phyloP scores from a whole-genome alignment of 2,888 invertebrate species.

The Scaptomyza tumidula region DNA sequence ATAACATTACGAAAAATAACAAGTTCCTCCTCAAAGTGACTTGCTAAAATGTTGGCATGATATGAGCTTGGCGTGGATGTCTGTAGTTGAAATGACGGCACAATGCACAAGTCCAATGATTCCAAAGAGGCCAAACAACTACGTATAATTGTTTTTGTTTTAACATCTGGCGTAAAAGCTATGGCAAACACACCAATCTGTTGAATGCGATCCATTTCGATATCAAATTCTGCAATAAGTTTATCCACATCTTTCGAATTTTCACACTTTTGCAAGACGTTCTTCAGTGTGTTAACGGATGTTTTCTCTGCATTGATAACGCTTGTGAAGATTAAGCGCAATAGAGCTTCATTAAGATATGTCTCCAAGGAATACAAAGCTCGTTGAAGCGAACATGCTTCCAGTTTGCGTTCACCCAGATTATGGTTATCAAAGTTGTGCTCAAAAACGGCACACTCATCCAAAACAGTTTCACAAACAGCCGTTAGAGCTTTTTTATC shows the following conservation, averaged over 20 bases:
- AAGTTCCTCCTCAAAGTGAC: slow-evolving; percentile 82
- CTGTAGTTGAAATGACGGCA: slow-evolving; percentile 78
- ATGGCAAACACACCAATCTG: slow-evolving; percentile 83
- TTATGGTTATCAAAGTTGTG: slow-evolving; percentile 68
- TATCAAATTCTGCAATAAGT: slow-evolving; percentile 81
- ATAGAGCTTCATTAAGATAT: slow-evolving; percentile 80
- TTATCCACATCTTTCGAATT: slow-evolving; percentile 58
- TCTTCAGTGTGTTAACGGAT: slow-evolving; percentile 71
- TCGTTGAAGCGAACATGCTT: slow-evolving; percentile 79
- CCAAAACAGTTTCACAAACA: slow-evolving; percentile 79
- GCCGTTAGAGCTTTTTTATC: slow-evolving; percentile 81
- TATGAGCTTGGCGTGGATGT: slow-evolving; percentile 24
- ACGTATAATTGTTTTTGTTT: slow-evolving; percentile 80
- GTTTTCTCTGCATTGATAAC: slow-evolving; percentile 73
- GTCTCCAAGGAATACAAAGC: slow-evolving; percentile 80
- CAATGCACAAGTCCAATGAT: slow-evolving; percentile 80
- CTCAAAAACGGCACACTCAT: slow-evolving; percentile 78
- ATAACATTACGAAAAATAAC: slow-evolving; percentile 73
- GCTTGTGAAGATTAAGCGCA: slow-evolving; percentile 77
- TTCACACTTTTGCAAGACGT: slow-evolving; percentile 41
- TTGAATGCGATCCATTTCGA: slow-evolving; percentile 81
- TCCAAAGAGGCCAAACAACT: slow-evolving; percentile 83
- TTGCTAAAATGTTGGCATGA: slow-evolving; percentile 79
- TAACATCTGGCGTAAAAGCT: slow-evolving; percentile 77
- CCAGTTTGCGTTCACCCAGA: slow-evolving; percentile 76